Conservation (phyloP, 2,888 invertebrate genomes). For the Epistrophe eligans region DNA sequence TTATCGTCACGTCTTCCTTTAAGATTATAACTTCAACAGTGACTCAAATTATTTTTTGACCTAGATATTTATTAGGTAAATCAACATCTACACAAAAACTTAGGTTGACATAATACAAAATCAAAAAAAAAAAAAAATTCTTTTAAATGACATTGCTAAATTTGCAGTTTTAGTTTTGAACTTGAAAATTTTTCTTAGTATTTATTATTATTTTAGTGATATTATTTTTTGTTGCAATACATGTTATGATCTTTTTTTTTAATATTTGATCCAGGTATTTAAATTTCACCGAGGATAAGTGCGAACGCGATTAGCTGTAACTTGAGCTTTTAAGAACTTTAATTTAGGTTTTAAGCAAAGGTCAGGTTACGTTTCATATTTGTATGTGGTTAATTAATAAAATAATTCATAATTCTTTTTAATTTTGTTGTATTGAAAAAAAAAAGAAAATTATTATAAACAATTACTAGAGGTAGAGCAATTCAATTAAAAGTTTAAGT, state of each 20-base stretch:
- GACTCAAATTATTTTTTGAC: slow-evolving; percentile 53
- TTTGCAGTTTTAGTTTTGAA: slow-evolving; percentile 64
- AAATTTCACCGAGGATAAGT: not conserved
- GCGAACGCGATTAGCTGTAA: not conserved
- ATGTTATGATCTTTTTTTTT: not conserved
- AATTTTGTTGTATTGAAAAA: too few relatives aligned
- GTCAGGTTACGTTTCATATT: too few relatives aligned
- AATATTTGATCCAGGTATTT: not conserved
- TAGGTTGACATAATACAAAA: not conserved
- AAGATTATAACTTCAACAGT: slow-evolving; percentile 19
- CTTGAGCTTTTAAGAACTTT: not conserved
- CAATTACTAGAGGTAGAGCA: too few relatives aligned
- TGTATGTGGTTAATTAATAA: too few relatives aligned
- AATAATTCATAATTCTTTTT: too few relatives aligned
- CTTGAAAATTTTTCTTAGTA: slow-evolving; percentile 43
- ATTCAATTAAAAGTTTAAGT: too few relatives aligned
- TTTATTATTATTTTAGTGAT: slow-evolving; percentile 34
- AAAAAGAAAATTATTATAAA: too few relatives aligned
- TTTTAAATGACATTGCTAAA: slow-evolving; percentile 48
- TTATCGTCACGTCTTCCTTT: slow-evolving; percentile 4
- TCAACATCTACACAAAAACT: too few relatives aligned
- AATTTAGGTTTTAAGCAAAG: too few relatives aligned
- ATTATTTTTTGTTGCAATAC: not conserved
- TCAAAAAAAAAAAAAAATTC: too few relatives aligned
- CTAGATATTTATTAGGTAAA: slow-evolving; percentile 34